These are phyloP conservation scores for Lydus trimaculatus DNA, from an alignment of 2,888 invertebrate species.

Conservation along the genomic window DNA sequence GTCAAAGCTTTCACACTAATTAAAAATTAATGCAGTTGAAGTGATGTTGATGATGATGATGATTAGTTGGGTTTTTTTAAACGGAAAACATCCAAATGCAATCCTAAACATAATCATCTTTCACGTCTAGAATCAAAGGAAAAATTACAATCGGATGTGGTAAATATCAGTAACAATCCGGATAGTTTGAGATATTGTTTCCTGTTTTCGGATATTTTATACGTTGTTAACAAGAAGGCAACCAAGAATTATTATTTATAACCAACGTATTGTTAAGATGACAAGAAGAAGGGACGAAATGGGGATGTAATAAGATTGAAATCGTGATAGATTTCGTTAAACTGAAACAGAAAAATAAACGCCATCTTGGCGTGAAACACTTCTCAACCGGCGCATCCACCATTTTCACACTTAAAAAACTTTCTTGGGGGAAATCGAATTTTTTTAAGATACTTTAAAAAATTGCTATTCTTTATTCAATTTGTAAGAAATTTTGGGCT, in stretches of 20 bases:
- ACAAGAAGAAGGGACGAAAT: background rate
- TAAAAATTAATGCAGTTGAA: conserved; percentile 28
- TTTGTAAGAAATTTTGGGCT: no score
- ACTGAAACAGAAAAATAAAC: background rate
- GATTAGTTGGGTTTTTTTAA: background rate
- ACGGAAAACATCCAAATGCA: background rate
- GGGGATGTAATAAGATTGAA: background rate
- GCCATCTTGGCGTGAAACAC: background rate
- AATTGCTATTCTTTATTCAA: no score
- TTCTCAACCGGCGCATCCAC: background rate
- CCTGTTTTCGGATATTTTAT: background rate
- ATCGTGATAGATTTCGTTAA: background rate
- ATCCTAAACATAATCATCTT: background rate
- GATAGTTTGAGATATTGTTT: background rate
- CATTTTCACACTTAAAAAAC: background rate
- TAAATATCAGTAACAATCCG: background rate
- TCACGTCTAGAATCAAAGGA: background rate
- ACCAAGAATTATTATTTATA: background rate
- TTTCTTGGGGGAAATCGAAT: background rate
- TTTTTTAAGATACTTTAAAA: no score
- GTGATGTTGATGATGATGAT: background rate
- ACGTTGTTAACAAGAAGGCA: background rate
- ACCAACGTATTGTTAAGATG: background rate
- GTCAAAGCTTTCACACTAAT: conserved; percentile 23
- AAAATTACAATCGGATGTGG: background rate